Conservation (phyloP, 2,113 vertebrate species). For the Pampusana beccarii region DNA sequence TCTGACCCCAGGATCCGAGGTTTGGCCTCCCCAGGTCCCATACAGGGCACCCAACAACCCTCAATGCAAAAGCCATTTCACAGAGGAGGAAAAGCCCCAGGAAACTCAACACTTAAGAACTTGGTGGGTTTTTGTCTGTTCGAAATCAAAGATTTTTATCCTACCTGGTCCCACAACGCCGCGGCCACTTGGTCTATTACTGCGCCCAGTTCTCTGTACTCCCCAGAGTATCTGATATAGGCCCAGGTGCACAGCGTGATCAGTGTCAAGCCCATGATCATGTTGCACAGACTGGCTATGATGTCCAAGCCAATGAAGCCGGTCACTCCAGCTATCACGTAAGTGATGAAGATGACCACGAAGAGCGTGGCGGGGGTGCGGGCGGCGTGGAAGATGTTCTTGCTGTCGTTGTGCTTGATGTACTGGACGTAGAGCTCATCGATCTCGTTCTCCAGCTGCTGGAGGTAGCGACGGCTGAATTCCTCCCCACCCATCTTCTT, state of each 20-base stretch:
- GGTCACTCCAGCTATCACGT: conserved; percentile 93
- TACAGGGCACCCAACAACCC: neutral
- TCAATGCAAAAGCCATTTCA: neutral
- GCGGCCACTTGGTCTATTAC: conserved; percentile 99
- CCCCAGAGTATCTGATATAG: conserved; percentile 98
- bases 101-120: neutral
- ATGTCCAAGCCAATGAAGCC: conserved; percentile 97
- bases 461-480: conserved; percentile 96
- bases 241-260: conserved; percentile 99
- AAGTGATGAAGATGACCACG: conserved; percentile 98
- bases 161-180: conserved; percentile 98
- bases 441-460: conserved; percentile 92
- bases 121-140: rapidly evolving
- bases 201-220: conserved; percentile 95
- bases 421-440: conserved; percentile 98
- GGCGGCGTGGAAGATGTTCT: conserved; percentile 99
- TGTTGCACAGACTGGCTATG: conserved; percentile 97
- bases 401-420: conserved; percentile 99
- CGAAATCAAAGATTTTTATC: conserved; percentile 23
- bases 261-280: conserved; percentile 96
- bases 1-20: too few species aligned
- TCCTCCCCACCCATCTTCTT: conserved; percentile 99
- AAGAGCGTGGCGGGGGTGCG: conserved; percentile 98
- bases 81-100: neutral
- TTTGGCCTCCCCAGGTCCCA: too few species aligned